Base-by-base conservation (phyloP, 2,888 invertebrate species). In the Chaetoderma sp. region DNA sequence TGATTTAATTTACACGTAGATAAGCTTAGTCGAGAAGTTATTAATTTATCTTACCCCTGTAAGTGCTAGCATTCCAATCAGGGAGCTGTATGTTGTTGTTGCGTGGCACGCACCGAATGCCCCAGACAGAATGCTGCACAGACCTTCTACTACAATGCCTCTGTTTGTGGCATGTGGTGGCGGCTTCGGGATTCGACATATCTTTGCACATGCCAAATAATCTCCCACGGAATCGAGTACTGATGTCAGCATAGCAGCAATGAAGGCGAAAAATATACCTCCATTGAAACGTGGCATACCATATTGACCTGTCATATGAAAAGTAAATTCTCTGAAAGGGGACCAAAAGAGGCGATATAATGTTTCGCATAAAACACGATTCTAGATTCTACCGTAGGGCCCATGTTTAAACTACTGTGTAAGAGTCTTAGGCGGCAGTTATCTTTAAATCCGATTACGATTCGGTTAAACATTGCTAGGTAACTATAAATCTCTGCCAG, bases 201-300 rank as follows among this genome's bases (percentile, higher is more conserved):
- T 61, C 28, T 67, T 65, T 1, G 78, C 70, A 0, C 74, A 71
- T 0, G 78, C 78, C 44, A 74, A 74, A 56, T 80, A 80, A 59
- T 80, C 80, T 0, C 78, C 80, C 6, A 79, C 73, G 0, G 78
- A 76, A 55, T 80, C 80, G 27, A 79, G 56, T 8, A 78, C 58
- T 0, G 80, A 80, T 0, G 76, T 63, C 3, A 78, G 59, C 23
- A 74, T 73, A 1, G 79, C 74, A 8, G 74, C 72, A 2, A 75
- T 47, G 44, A 80, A 78, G 0, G 79, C 80, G 0, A 78, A 61
- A 42, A 73, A 72, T 36, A 78, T 70, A 0, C 77, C 75, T 2
- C 69, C 54, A 60, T 66, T 75, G 63, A 79, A 69, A 2, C 63
- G 67, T 0, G 79, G 79, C 0, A 71, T 16, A 21, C 80, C 80